Evolutionary conservation across 2,797 vertebrate genomes (phyloP), one percentile per base, ranked within the genome.

Genomic region (Notolepis coatsorum): DNA sequence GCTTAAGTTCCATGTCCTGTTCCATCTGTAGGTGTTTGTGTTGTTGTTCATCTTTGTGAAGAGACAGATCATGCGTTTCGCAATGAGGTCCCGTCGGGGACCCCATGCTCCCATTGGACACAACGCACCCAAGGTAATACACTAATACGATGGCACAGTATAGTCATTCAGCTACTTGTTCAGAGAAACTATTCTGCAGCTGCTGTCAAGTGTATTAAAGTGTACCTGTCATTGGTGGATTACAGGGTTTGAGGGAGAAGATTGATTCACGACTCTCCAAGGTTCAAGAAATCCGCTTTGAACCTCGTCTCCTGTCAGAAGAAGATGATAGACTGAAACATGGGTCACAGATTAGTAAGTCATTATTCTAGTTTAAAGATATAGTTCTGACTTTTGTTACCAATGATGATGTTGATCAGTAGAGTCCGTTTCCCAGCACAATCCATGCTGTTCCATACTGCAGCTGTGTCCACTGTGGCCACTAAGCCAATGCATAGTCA

Each of bases 1-100:
- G 10, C 3, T 2, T 12, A 17, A 27, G 5, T 8, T 48, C 18
- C 20, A 17, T 45, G 2, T 10, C 61, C 4, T 41, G 1, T 51
- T 51, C 4, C 28, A 9, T 2, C 39, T 37, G 27, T 87, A 99
- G 97, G 95, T 99, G 59, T 99, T 99, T 20, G 97, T 99, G 68
- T 84, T 99, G 76, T 87, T 99, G 2, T 99, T 99, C 75, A 98
- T 99, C 74, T 99, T 99, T 20, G 96, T 98, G 61, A 99, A 98
- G 81, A 95, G 97, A 3, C 97, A 99, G 86, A 99, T 99, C 53
- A 97, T 99, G 97, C 94, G 97, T 46, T 99, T 99, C 7, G 97
- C 97, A 17, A 96, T 98, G 96, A 97, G 97, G 77, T 99, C 97
- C 46, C 94, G 96, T 21, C 90, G 97, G 0, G 97, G 97, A 18